Evolutionary conservation across 92 coral and sea anemone species (phyloP), one percentile per base, ranked within the genome.

Genomic region (Plumapathes pennacea): DNA sequence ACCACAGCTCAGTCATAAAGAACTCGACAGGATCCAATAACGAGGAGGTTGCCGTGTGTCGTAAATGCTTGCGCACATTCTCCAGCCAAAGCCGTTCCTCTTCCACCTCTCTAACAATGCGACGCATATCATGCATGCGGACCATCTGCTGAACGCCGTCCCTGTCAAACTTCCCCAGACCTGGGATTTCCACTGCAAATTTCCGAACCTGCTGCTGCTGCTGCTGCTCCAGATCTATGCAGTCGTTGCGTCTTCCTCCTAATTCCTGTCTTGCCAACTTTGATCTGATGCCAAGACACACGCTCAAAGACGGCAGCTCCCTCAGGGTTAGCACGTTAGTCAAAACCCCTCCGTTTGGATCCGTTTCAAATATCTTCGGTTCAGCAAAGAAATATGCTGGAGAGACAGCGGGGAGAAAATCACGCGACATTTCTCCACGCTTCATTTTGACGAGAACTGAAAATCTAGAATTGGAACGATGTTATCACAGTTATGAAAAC

Each of bases 111-210:
- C 50, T 54, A 41, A 50, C 72, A 51, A 40, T 52, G 15, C 43
- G 14, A 17, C 54, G 60, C 48, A 27, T 27, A 14, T 38, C 34
- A 48, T 65, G 63, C n/a, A 61, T 55, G 24, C 39, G 12, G 15
- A 61, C 36, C 12, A 50, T 25, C 31, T 65, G 60, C 21, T 65
- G 72, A 1, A 65, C 8, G 23, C 72, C 25, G 36, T 36, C 34
- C 31, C 63, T 32, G 72, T 65, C 72, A 48, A 65, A 33, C 50
- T 31, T 38, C 15, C 72, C 72, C 18, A 65, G 33, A 13, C 63
- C 72, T n/a, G 27, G 6, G 18, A 65, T 51, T 6, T 49, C 49
- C 29, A 50, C 72, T 10, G 31, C 27, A 49, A 48, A 32, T 29
- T 0, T 50, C 34, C 4, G 3, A 10, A 10, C 37, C 57, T 50